Percentiles rank a stretch among this genome's conserved stretches.
These are phyloP conservation scores for Ctenochaetus hawaiiensis DNA, from an alignment of 2,797 vertebrate genomes.

Conservation along the genomic window DNA sequence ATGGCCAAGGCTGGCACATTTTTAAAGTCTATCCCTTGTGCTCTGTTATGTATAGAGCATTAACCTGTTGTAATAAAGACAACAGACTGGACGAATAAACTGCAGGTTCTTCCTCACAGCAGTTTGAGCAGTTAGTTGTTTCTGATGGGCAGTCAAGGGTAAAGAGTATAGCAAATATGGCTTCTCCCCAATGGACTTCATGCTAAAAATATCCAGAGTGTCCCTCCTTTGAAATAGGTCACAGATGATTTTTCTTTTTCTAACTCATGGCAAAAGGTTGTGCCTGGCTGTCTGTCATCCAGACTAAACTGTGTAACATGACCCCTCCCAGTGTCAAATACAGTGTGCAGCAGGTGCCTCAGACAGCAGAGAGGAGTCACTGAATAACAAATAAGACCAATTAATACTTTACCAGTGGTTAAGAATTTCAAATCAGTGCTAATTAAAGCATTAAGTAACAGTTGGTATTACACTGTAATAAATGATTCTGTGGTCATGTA, in stretches of 20 bases:
- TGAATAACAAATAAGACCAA: background rate
- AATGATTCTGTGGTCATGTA: too few relatives aligned
- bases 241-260: constrained; percentile 2
- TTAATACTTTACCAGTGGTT: background rate
- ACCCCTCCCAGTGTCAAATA: constrained; percentile 4
- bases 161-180: background rate
- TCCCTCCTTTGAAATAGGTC: constrained; percentile 22
- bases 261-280: background rate
- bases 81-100: background rate
- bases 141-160: constrained; percentile 19
- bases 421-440: background rate
- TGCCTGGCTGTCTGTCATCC: constrained; percentile 17
- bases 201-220: constrained; percentile 30
- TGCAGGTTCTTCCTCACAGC: background rate
- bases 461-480: too few relatives aligned
- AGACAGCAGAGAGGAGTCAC: background rate
- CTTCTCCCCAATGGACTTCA: background rate
- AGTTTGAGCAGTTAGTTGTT: background rate
- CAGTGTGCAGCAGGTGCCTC: background rate
- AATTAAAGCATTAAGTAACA: background rate
- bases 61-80: background rate
- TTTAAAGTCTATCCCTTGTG: background rate
- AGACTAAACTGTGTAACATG: background rate
- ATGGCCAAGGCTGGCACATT: background rate
- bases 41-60: background rate